Conservation (phyloP, 2,797 vertebrate genomes). For the Periophthalmus magnuspinnatus region DNA sequence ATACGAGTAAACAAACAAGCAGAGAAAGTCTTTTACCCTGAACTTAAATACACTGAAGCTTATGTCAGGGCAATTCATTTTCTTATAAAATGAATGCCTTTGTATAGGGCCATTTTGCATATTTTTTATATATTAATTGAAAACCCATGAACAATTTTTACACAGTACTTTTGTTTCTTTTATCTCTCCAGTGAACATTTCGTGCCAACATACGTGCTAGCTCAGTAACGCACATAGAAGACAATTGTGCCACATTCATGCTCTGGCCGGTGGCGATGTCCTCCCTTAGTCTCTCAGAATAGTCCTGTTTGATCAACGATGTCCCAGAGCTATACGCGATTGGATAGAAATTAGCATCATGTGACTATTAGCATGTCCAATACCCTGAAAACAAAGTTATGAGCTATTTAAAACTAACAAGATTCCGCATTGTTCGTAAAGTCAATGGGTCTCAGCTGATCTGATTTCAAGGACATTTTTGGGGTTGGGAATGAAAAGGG, state of each 20-base stretch:
- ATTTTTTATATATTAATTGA: neutral
- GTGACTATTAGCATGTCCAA: neutral
- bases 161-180: neutral
- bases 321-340: neutral
- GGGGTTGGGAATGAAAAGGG: neutral
- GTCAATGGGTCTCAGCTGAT: neutral
- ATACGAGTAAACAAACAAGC: no score
- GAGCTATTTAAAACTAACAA: neutral
- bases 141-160: neutral
- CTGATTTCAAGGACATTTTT: neutral
- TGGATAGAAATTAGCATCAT: neutral
- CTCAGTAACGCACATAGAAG: conserved; percentile 25
- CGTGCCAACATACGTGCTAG: neutral
- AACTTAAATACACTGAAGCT: no score
- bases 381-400: neutral
- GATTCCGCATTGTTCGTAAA: neutral
- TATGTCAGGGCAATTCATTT: no score
- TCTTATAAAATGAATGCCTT: neutral
- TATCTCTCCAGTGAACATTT: neutral
- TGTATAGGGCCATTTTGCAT: neutral
- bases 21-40: no score
- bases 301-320: neutral
- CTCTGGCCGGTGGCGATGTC: conserved; percentile 29
- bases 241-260: conserved; percentile 39
- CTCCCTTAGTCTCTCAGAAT: neutral